Evolutionary conservation across 2,113 vertebrate genomes (phyloP), one percentile per base, ranked within the genome.

Genomic region (Scomber japonicus): DNA sequence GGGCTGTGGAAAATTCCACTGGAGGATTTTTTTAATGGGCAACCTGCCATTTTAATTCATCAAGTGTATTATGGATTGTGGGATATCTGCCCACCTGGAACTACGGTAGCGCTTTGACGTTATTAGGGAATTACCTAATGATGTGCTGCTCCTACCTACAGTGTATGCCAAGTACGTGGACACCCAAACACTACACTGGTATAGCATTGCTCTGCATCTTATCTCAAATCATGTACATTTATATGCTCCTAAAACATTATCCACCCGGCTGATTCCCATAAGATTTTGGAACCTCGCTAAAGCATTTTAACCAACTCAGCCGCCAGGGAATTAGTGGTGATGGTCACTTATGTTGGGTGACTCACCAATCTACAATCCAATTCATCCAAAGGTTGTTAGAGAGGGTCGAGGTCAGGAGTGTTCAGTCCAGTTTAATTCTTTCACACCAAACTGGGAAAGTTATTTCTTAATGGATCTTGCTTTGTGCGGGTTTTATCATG

Each of bases 21-120:
- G 0, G 48, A 66, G 46, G 48, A n/a, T 76, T 68, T 40, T 71
- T 67, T 0, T 61, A 67, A 82, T 86, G 79, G 91, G 91, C 92
- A 88, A 10, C 9, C 35, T 85, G 90, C 92, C 93, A 91, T 88
- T 93, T 94, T 86, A 92, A 90, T 94, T 85, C 50, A 89, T 93
- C 85, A 82, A 90, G 83, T 84, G 80, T 83, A 73, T 85, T 88
- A 89, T 91, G 68, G 82, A 87, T 77, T 70, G 66, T 85, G 74
- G 72, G 62, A 84, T 81, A 66, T 63, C 65, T 76, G 82, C 82
- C 89, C 70, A 79, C 61, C 75, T 48, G 53, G 17, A 72, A 66
- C 46, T 60, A 16, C 49, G 40, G 15, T 24, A 51, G 70, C 9
- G 61, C 17, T 55, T 27, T 62, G 44, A 66, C 10, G 19, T 78